These are phyloP conservation scores for Tetragnatha montana DNA, from an alignment of 2,888 invertebrate species.

Conservation along the genomic window DNA sequence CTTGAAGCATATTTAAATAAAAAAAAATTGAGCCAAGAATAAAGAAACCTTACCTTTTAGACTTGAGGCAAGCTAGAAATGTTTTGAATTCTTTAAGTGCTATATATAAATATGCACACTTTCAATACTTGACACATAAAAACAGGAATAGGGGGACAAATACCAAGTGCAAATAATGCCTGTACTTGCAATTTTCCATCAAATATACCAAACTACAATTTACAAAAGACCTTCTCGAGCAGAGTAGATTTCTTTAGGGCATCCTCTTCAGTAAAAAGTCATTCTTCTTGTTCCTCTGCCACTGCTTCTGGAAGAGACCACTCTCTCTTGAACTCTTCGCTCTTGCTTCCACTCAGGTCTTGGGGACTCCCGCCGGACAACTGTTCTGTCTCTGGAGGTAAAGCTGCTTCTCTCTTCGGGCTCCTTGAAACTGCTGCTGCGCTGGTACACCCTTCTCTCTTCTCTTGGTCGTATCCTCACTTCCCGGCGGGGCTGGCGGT, in stretches of 20 bases:
- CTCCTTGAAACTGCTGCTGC: conserved; percentile 28
- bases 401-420: conserved; percentile 39
- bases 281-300: conserved; percentile 49
- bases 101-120: not conserved
- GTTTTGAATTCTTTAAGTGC: not conserved
- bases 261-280: not conserved
- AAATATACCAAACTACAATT: not conserved
- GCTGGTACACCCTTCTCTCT: conserved; percentile 25
- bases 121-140: not conserved
- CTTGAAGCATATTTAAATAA: too few species aligned
- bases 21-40: not conserved
- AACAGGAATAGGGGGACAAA: not conserved
- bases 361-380: conserved; percentile 22
- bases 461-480: conserved; percentile 49
- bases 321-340: conserved; percentile 58
- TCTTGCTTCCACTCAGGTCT: conserved; percentile 64
- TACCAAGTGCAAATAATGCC: conserved; percentile 25
- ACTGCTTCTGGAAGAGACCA: conserved; percentile 27
- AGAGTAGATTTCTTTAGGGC: conserved; percentile 25
- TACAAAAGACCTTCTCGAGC: conserved; percentile 4
- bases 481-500: conserved; percentile 46
- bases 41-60: not conserved
- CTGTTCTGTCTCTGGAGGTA: conserved; percentile 35
- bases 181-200: conserved; percentile 19
- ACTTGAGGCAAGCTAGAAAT: not conserved